These are phyloP conservation scores for Caenorhabditis angaria DNA, from an alignment of 2,888 invertebrate genomes.

Conservation along the genomic window DNA sequence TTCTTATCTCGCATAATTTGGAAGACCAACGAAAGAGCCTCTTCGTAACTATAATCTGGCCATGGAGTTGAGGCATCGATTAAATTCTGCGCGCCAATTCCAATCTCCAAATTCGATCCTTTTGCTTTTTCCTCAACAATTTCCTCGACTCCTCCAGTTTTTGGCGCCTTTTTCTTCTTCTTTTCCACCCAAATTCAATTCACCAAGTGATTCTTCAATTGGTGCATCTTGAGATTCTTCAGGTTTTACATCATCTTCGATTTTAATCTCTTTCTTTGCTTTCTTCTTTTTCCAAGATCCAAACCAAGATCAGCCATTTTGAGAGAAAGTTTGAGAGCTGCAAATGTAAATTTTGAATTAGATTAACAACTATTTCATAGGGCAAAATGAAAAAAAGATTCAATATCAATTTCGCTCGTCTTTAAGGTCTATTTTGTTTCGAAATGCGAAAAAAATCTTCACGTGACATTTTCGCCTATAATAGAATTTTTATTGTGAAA, in stretches of 20 bases:
- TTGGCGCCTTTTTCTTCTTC: slow-evolving; percentile 58
- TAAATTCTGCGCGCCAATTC: slow-evolving; percentile 65
- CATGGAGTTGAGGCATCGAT: slow-evolving; percentile 75
- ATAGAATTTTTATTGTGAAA: too few relatives aligned
- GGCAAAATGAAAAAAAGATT: slow-evolving; percentile 6
- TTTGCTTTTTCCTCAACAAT: slow-evolving; percentile 39
- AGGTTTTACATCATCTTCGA: slow-evolving; percentile 52
- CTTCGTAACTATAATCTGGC: slow-evolving; percentile 94
- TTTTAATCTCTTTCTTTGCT: slow-evolving; percentile 56
- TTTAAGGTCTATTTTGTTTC: too few relatives aligned
- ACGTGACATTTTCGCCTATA: too few relatives aligned
- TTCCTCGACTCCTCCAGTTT: slow-evolving; percentile 37
- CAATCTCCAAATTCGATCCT: slow-evolving; percentile 30
- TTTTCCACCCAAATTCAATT: slow-evolving; percentile 53
- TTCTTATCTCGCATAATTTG: slow-evolving; percentile 98
- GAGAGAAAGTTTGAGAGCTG: background rate
- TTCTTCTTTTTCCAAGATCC: slow-evolving; percentile 65
- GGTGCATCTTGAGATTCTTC: slow-evolving; percentile 28
- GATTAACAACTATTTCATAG: background rate
- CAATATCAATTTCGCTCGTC: too few relatives aligned
- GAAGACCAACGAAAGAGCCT: slow-evolving; percentile 91
- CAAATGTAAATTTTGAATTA: background rate
- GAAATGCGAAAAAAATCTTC: too few relatives aligned
- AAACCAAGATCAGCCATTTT: slow-evolving; percentile 53
- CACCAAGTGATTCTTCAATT: too few relatives aligned